Evolutionary conservation across 2,888 invertebrate genomes (phyloP).

Genomic region (Epinotia bilunana): DNA sequence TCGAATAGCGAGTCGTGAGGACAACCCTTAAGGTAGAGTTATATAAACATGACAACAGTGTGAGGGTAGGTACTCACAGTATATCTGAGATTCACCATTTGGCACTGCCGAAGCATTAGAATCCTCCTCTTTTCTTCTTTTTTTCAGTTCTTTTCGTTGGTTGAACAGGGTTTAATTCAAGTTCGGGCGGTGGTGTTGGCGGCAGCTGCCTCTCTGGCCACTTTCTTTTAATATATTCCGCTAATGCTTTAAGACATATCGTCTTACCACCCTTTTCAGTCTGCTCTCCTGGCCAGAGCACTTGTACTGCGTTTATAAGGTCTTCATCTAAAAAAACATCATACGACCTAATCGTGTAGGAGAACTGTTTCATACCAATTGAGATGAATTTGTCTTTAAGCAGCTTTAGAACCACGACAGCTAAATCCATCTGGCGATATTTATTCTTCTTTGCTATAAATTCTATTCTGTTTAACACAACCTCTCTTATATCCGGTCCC

Average conservation of each 20-base stretch:
- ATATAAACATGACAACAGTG: neutral
- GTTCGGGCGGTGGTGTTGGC: constrained; percentile 57
- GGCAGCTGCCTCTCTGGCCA: constrained; percentile 64
- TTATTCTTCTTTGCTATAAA: constrained; percentile 55
- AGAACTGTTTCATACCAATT: constrained; percentile 50
- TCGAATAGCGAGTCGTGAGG: too few relatives aligned
- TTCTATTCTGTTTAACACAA: constrained; percentile 58
- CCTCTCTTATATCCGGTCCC: constrained; percentile 52
- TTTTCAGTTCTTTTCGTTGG: neutral
- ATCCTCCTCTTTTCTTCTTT: neutral
- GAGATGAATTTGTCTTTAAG: constrained; percentile 50
- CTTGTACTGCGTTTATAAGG: neutral
- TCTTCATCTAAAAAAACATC: constrained; percentile 54
- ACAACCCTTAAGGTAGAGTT: neutral
- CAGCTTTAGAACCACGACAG: constrained; percentile 53
- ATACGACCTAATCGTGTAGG: constrained; percentile 46
- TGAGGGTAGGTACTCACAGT: neutral
- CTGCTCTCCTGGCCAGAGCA: constrained; percentile 2
- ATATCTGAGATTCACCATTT: neutral
- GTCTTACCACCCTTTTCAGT: constrained; percentile 5
- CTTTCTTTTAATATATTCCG: constrained; percentile 60
- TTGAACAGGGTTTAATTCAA: neutral
- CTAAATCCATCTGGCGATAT: constrained; percentile 58
- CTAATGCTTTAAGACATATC: constrained; percentile 50
- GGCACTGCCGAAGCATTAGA: neutral